Base-by-base conservation (phyloP, 2,888 invertebrate species). In the Brachycybe producta region DNA sequence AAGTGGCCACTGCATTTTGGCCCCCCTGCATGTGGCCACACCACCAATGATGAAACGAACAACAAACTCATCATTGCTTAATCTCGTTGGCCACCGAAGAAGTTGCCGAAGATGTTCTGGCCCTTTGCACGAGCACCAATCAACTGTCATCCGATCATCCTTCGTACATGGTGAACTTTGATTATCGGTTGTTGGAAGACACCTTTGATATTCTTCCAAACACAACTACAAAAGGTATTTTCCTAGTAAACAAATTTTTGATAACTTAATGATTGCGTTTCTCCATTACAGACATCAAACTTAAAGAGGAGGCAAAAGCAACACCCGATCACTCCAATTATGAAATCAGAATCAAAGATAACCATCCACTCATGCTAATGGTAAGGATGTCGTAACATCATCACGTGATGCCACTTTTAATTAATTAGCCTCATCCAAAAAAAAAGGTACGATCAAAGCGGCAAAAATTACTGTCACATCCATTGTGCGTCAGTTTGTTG, bases 111-210 rank as follows among this genome's bases (percentile, higher is more conserved):
- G 52, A 52, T 11, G 52, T 52, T 4, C 44, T 52, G 38, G 27
- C 34, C n/a, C 49, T 49, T 4, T 52, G 52, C 24, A 43, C 52
- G 1, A 13, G 23, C n/a, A 51, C 49, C n/a, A 52, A 51, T 38
- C 13, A 23, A 7, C 26, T 51, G 11, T 51, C 43, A 24, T 39
- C 52, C 2, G 61, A 62, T 19, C 57, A 60, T 43, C 55, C 55
- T 8, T 58, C 62, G 24, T 67, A 65, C 55, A 56, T 60, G 28
- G 62, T 70, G 30, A 65, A 63, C 0, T 71, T 70, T 57, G 65
- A 70, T 57, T 72, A 70, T 56, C 69, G 71, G 56, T 68, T 68
- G 44, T 58, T 73, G 41, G 72, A 73, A 57, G 72, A 73, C 57
- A 63, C 65, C 28, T 73, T 69, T 57, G 61, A 62, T 24, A 52